Evolutionary conservation across 1,140 invertebrate genomes (phyloP).

Genomic region (Mylabris phalerata): DNA sequence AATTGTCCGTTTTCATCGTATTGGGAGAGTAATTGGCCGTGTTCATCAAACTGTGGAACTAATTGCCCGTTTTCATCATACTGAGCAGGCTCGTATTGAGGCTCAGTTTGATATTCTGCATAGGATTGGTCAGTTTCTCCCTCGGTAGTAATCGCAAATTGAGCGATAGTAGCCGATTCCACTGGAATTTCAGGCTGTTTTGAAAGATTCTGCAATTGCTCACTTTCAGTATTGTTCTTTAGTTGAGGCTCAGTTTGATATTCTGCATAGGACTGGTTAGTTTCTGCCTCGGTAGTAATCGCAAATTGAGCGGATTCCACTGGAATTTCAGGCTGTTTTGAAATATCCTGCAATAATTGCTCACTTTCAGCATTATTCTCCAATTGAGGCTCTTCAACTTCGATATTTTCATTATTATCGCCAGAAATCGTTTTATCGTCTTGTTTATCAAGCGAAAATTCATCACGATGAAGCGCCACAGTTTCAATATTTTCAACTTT

Average conservation of each 20-base stretch:
- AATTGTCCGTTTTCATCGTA: constrained; percentile 28
- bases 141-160: not conserved
- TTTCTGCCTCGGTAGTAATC: not conserved
- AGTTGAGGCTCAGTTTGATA: not conserved
- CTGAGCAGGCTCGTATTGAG: not conserved
- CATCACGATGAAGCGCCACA: too few relatives aligned
- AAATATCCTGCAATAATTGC: not conserved
- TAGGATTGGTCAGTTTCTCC: constrained; percentile 3
- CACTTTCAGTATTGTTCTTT: not conserved
- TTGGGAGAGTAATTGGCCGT: constrained; percentile 22
- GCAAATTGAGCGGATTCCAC: not conserved
- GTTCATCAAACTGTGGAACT: constrained; percentile 23
- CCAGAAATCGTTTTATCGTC: too few relatives aligned
- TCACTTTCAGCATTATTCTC: not conserved
- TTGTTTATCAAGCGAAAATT: too few relatives aligned
- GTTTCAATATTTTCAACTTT: too few relatives aligned
- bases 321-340: not conserved
- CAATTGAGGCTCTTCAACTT: not conserved
- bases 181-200: not conserved
- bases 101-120: not conserved
- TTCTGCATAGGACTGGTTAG: not conserved
- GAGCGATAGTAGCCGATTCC: not conserved
- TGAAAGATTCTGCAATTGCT: not conserved
- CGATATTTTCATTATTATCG: too few relatives aligned
- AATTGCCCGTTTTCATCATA: constrained; percentile 16